Evolutionary conservation across 35 echinoderm and acorn worm genomes (phyloP).

Genomic region (Anneissia japonica): DNA sequence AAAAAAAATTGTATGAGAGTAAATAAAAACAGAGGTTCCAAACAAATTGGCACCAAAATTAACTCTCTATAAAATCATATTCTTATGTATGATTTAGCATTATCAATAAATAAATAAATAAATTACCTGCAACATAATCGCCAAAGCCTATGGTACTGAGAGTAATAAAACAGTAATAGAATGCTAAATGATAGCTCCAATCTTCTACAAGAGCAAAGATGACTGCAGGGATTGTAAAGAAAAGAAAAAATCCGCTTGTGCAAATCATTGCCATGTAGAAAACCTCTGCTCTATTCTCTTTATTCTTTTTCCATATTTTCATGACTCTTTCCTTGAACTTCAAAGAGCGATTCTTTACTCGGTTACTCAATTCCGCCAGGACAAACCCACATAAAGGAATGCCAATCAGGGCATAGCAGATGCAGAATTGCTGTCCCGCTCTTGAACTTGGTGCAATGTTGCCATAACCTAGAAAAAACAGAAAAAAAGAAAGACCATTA

Average conservation of each 20-base stretch:
- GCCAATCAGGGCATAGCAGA: conserved; percentile 82
- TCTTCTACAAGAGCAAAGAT: conserved; percentile 16
- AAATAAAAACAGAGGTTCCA: too few species aligned
- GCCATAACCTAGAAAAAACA: conserved; percentile 66
- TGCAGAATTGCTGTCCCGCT: conserved; percentile 55
- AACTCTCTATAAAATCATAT: too few species aligned
- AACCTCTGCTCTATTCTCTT: neutral
- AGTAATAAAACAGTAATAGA: conserved; percentile 26
- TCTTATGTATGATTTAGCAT: too few species aligned
- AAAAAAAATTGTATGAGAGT: too few species aligned
- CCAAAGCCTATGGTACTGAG: conserved; percentile 35
- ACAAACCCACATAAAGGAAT: conserved; percentile 85
- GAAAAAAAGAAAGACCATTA: neutral
- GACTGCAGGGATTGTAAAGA: conserved; percentile 12
- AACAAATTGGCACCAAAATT: too few species aligned
- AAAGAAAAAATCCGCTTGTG: neutral
- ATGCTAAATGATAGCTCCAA: conserved; percentile 1
- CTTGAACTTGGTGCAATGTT: conserved; percentile 67
- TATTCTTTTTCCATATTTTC: neutral
- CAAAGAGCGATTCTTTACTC: conserved; percentile 31
- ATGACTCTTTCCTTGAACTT: neutral
- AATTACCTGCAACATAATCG: conserved; percentile 6
- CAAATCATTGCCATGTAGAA: neutral
- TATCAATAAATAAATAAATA: too few species aligned
- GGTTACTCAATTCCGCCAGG: conserved; percentile 52